A percentile compares a stretch with the other conserved stretches of the same genome.
Conservation (phyloP, 2,888 invertebrate species). For the Augochlorella aurata region DNA sequence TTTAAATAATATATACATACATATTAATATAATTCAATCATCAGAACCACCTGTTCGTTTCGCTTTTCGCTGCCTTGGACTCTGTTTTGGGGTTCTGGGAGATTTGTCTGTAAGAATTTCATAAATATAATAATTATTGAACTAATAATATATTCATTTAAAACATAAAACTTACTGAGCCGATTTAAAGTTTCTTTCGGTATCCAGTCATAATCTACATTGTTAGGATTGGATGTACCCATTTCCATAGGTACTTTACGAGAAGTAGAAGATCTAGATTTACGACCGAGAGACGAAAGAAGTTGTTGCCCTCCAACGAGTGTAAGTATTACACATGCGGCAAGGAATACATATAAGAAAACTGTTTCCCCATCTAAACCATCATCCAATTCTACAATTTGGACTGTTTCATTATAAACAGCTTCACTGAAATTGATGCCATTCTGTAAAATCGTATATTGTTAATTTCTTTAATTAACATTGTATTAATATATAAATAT, state of each 20-base stretch:
- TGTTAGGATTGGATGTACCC: constrained; percentile 93
- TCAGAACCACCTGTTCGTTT: constrained; percentile 89
- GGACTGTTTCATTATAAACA: constrained; percentile 98
- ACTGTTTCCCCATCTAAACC: constrained; percentile 99
- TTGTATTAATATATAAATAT: constrained; percentile 13
- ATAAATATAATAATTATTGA: constrained; percentile 9
- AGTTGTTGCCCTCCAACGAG: constrained; percentile 95
- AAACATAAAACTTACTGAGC: constrained; percentile 87
- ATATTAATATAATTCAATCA: constrained; percentile 81
- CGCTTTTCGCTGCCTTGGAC: constrained; percentile 90
- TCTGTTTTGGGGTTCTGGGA: constrained; percentile 86
- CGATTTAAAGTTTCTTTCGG: constrained; percentile 94
- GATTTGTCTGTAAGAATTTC: constrained; percentile 86
- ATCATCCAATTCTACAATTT: constrained; percentile 97
- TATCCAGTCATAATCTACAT: constrained; percentile 99
- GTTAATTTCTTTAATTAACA: constrained; percentile 26
- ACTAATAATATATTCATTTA: background rate
- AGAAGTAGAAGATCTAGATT: constrained; percentile 85
- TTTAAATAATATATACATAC: constrained; percentile 58
- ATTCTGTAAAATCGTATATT: constrained; percentile 81
- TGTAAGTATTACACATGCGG: constrained; percentile 93
- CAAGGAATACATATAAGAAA: constrained; percentile 97
- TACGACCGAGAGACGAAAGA: constrained; percentile 91
- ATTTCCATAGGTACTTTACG: constrained; percentile 90
- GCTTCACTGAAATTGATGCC: constrained; percentile 90